phyloP scores from a whole-genome alignment of 2,113 vertebrate genomes.

The Trogon surrucura region DNA sequence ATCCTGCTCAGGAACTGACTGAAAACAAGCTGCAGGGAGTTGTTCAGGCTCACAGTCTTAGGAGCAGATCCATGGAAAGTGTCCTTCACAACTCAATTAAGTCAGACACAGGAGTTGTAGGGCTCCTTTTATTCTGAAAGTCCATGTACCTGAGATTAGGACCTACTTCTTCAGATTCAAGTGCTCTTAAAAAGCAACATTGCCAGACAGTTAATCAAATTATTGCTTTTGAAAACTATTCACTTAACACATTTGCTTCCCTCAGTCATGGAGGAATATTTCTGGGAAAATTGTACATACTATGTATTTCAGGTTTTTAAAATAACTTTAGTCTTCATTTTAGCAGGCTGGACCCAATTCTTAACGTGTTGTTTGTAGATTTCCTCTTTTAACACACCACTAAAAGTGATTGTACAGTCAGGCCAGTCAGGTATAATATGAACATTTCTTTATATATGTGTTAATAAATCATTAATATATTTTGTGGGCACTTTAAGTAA shows the following conservation, averaged over 20 bases:
- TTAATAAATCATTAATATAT: slow-evolving; percentile 63
- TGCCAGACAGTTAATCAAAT: not conserved
- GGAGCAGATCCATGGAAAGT: not conserved
- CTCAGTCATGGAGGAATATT: not conserved
- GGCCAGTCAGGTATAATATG: not conserved
- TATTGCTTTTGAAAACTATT: not conserved
- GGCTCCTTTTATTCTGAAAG: not conserved
- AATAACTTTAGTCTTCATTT: not conserved
- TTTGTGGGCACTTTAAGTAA: slow-evolving; percentile 30
- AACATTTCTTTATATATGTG: slow-evolving; percentile 25
- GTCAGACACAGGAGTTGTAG: not conserved
- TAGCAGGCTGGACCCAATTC: not conserved
- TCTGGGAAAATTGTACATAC: not conserved
- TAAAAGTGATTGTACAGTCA: not conserved
- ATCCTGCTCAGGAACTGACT: not conserved
- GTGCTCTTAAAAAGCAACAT: not conserved
- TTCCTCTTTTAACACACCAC: not conserved
- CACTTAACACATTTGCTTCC: not conserved
- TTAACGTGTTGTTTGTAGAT: not conserved
- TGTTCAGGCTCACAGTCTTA: not conserved
- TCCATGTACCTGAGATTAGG: not conserved
- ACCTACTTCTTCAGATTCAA: not conserved
- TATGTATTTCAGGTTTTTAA: not conserved
- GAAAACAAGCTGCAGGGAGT: not conserved
- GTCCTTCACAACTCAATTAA: not conserved